A percentile compares a stretch with the other conserved stretches of the same genome.
These are phyloP conservation scores for Oriolus oriolus DNA, from an alignment of 2,113 vertebrate species.

Conservation along the genomic window DNA sequence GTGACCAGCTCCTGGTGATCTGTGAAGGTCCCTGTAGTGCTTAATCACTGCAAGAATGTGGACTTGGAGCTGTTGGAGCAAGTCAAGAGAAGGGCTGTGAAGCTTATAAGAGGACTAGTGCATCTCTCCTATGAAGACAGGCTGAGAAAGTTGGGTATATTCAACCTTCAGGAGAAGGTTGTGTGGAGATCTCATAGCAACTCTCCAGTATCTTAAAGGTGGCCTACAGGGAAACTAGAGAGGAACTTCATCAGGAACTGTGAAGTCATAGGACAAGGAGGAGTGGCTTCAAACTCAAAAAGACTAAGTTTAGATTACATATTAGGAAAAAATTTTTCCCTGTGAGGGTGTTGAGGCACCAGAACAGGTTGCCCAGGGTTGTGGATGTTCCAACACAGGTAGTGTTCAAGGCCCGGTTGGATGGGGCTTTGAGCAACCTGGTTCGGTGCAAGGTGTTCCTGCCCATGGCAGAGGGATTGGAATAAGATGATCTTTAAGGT, in stretches of 20 bases:
- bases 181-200: neutral
- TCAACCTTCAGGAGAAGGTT: neutral
- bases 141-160: neutral
- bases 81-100: neutral
- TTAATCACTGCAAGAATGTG: neutral
- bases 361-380: neutral
- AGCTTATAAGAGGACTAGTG: neutral
- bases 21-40: neutral
- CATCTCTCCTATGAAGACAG: neutral
- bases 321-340: neutral
- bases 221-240: neutral
- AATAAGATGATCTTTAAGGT: neutral
- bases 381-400: neutral
- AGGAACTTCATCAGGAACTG: neutral
- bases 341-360: neutral
- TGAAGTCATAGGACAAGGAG: neutral
- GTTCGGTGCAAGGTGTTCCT: neutral
- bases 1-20: neutral
- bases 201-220: neutral
- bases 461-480: neutral
- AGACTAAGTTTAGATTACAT: neutral
- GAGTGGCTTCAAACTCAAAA: neutral
- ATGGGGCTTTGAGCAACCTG: neutral
- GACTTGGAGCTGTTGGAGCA: neutral
- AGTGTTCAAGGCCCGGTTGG: neutral